These are phyloP conservation scores for Leptinotarsa haldemani DNA, from an alignment of 2,888 invertebrate genomes.

Conservation along the genomic window DNA sequence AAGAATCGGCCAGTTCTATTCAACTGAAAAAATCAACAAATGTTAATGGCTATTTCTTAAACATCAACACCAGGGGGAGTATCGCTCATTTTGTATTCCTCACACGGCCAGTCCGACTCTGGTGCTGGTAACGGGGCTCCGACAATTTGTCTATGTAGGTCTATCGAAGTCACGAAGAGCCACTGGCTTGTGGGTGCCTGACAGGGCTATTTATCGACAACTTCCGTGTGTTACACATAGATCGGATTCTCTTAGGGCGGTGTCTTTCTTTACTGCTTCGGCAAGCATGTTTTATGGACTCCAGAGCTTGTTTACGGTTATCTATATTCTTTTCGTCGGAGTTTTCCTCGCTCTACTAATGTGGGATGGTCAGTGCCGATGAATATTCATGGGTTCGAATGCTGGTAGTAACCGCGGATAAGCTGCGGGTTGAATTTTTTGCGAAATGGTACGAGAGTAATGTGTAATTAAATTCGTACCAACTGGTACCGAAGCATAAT, in stretches of 20 bases:
- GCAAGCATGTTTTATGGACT: conserved; percentile 38
- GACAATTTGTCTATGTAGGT: conserved; percentile 61
- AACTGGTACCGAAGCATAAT: no score
- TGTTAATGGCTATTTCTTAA: no score
- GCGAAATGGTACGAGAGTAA: no score
- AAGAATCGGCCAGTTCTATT: no score
- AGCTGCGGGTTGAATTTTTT: no score
- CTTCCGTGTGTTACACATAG: conserved; percentile 59
- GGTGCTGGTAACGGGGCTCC: conserved; percentile 50
- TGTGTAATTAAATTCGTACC: no score
- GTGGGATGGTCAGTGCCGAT: conserved; percentile 23
- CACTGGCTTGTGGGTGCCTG: conserved; percentile 61
- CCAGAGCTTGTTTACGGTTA: conserved; percentile 42
- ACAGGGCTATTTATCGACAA: conserved; percentile 60
- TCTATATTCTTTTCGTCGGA: conserved; percentile 33
- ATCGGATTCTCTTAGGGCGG: conserved; percentile 45
- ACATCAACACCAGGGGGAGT: no score
- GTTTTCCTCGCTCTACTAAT: conserved; percentile 18
- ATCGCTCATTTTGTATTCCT: no score
- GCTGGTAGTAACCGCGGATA: not conserved
- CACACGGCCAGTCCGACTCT: no score
- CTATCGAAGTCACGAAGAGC: conserved; percentile 58
- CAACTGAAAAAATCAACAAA: no score
- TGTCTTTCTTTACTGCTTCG: conserved; percentile 40
- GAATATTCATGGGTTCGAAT: conserved; percentile 21